Conservation (phyloP, 1,140 invertebrate genomes). For the Drosophila auraria region DNA sequence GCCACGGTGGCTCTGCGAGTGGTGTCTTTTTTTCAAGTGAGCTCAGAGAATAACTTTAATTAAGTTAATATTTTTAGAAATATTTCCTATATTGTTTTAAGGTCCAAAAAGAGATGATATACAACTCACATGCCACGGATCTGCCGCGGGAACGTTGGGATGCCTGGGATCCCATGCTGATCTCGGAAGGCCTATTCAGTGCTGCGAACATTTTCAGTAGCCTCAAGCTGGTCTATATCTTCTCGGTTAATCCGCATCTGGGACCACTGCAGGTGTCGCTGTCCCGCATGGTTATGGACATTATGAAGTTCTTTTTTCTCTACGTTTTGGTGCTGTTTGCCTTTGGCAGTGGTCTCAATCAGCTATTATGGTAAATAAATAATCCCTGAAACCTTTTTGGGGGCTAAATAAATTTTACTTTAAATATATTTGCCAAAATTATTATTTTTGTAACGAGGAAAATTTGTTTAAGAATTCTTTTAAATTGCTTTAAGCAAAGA, state of each 20-base stretch:
- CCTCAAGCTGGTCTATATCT: conserved; percentile 99
- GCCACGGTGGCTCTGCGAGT: conserved; percentile 97
- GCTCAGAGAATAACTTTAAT: not conserved
- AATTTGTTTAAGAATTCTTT: too few species aligned
- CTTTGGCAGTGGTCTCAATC: conserved; percentile 87
- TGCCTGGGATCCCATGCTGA: conserved; percentile 98
- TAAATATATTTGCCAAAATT: too few species aligned
- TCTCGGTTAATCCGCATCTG: conserved; percentile 99
- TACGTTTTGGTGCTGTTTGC: conserved; percentile 98
- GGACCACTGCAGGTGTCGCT: conserved; percentile 98
- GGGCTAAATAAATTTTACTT: too few species aligned
- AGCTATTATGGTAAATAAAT: conserved; percentile 92
- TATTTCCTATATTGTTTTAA: conserved; percentile 76
- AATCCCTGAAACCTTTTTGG: too few species aligned
- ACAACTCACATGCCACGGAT: conserved; percentile 86
- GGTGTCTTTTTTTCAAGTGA: conserved; percentile 96
- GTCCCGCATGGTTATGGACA: conserved; percentile 98
- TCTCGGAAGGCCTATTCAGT: conserved; percentile 98
- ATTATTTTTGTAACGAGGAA: too few species aligned
- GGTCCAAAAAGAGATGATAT: conserved; percentile 88
- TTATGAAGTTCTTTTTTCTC: conserved; percentile 98
- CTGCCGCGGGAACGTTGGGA: conserved; percentile 95
- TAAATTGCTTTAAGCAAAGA: too few species aligned
- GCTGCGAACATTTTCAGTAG: conserved; percentile 99
- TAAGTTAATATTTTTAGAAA: too few species aligned